phyloP scores from a whole-genome alignment of 2,888 invertebrate species.

The Belgica antarctica region DNA sequence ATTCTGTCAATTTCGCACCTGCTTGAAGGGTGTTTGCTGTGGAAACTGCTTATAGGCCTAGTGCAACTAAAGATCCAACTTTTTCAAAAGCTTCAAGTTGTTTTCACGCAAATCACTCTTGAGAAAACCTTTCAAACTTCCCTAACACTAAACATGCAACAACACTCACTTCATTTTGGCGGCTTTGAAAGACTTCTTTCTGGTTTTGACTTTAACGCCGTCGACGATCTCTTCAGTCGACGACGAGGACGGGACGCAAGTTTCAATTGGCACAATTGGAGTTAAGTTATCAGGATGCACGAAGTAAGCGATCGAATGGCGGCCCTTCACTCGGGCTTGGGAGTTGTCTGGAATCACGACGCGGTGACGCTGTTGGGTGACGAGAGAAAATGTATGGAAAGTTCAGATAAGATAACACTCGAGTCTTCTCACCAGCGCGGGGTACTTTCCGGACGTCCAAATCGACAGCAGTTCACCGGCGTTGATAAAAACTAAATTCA shows the following conservation, averaged over 20 bases:
- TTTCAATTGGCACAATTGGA: constrained; percentile 54
- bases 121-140: too few relatives aligned
- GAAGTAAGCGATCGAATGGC: constrained; percentile 76
- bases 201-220: constrained; percentile 50
- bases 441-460: constrained; percentile 70
- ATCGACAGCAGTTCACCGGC: constrained; percentile 70
- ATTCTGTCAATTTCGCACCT: too few relatives aligned
- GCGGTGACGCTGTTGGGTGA: constrained; percentile 72
- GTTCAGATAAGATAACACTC: too few relatives aligned
- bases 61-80: too few relatives aligned
- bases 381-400: constrained; percentile 26
- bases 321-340: constrained; percentile 62
- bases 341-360: constrained; percentile 69
- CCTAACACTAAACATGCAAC: too few relatives aligned
- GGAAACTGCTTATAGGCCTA: too few relatives aligned
- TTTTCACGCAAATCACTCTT: too few relatives aligned
- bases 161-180: constrained; percentile 55
- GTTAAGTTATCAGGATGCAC: constrained; percentile 67
- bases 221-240: constrained; percentile 49
- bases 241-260: constrained; percentile 48
- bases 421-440: constrained; percentile 67
- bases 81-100: too few relatives aligned
- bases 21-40: too few relatives aligned
- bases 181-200: constrained; percentile 55
- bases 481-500: constrained; percentile 66